phyloP scores from a whole-genome alignment of 2,113 vertebrate species.

The Formicarius rufipectus region DNA sequence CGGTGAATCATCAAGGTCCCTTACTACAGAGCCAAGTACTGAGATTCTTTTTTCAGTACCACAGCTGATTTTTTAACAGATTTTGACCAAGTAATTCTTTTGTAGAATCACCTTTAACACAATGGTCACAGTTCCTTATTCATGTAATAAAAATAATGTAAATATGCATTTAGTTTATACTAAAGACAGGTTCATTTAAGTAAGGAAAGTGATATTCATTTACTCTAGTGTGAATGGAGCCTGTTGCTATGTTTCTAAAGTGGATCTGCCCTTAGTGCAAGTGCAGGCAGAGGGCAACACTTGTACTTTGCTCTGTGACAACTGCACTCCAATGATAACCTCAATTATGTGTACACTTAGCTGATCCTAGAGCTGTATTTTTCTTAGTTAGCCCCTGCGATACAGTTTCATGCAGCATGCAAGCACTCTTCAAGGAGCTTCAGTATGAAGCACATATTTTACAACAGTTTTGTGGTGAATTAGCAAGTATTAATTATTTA shows the following conservation, averaged over 20 bases:
- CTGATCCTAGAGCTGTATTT: neutral
- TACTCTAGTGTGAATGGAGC: constrained; percentile 27
- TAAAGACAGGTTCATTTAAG: constrained; percentile 52
- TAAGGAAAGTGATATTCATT: constrained; percentile 19
- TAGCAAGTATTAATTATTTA: neutral
- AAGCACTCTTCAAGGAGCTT: neutral
- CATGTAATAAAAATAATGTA: constrained; percentile 58
- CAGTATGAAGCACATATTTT: neutral
- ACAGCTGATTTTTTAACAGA: constrained; percentile 17
- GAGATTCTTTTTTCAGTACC: neutral
- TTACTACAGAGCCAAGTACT: neutral
- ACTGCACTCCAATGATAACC: constrained; percentile 6
- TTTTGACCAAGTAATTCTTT: neutral
- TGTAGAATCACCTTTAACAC: neutral
- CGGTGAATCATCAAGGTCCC: neutral
- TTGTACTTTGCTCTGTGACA: constrained; percentile 42
- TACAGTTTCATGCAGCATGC: neutral
- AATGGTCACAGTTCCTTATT: constrained; percentile 26
- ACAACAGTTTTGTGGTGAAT: neutral
- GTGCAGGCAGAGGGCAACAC: constrained; percentile 7
- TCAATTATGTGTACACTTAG: constrained; percentile 25
- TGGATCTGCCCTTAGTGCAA: neutral
- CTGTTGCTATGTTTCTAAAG: constrained; percentile 23
- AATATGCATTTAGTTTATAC: constrained; percentile 16
- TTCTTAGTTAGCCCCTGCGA: neutral